Evolutionary conservation across 2,888 invertebrate genomes (phyloP), one percentile per base, ranked within the genome.

Genomic region (Rotaria sp.): DNA sequence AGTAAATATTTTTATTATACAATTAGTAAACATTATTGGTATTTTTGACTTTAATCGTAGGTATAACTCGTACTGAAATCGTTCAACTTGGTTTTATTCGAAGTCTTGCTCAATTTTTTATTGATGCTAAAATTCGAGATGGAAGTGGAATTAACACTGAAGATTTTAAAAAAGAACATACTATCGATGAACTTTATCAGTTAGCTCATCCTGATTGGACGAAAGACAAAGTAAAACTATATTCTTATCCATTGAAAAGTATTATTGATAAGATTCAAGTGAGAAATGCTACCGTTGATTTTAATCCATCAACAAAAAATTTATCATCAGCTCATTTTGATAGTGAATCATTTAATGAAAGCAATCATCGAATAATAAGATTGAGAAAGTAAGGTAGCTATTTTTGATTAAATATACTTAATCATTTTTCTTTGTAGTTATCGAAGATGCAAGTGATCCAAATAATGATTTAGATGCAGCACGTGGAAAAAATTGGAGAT

Each of bases 271-370:
- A 30, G 5, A 35, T 67, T 67, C 67, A 67, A 67, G 18, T 67
- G 5, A 5, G 30, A 21, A 35, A 67, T 24, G 84, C 84, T 55
- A 38, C 57, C 15, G 86, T 86, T 41, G 86, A 86, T 48, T 84
- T 86, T 38, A 67, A 84, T 30, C 45, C 59, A 50, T 50, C 50
- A 26, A 86, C 86, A 26, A 86, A 86, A 74, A 59, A 86, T 84
- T 50, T 86, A 84, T 84, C 86, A 24, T 67, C 84, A 26, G 86
- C 86, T 30, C 86, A 86, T 86, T 86, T 86, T 55, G 86, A 86
- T 84, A 74, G 74, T 35, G 84, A 86, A 35, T 84, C 84, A 35
- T 86, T 86, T 57, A 10, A 1, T 11, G 84, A 84, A 74, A 74
- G 74, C 7, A 86, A 86, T 86, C 48, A 26, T 35, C 84, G 86